Evolutionary conservation across 2,113 vertebrate species (phyloP).

Genomic region (Erpornis zantholeuca): DNA sequence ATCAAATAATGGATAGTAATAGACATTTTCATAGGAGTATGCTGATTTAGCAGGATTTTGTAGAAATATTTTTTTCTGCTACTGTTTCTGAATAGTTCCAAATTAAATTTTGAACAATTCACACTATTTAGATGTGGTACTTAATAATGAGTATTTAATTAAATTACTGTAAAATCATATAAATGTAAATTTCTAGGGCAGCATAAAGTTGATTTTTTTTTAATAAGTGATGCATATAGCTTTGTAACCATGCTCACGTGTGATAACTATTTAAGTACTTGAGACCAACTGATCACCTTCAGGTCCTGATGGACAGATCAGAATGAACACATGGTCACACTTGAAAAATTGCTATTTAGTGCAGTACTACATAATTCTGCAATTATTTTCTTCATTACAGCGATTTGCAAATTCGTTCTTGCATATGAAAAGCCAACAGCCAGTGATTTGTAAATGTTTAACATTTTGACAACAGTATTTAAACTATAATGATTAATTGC

Average conservation of each 20-base stretch:
- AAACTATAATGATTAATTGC: neutral
- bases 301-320: neutral
- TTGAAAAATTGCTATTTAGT: neutral
- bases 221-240: neutral
- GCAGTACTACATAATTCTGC: neutral
- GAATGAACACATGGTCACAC: neutral
- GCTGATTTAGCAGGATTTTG: neutral
- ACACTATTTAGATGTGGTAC: neutral
- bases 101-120: neutral
- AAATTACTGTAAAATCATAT: neutral
- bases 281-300: neutral
- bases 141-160: constrained; percentile 15
- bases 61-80: neutral
- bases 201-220: neutral
- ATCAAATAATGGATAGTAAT: neutral
- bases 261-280: neutral
- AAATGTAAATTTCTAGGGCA: neutral
- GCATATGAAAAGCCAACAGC: neutral
- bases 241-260: neutral
- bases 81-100: neutral
- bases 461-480: neutral
- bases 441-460: neutral
- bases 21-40: neutral
- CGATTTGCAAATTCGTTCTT: neutral
- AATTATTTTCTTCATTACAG: neutral